These are phyloP conservation scores for Chiroxiphia lanceolata DNA, from an alignment of 2,797 vertebrate genomes.

Conservation along the genomic window DNA sequence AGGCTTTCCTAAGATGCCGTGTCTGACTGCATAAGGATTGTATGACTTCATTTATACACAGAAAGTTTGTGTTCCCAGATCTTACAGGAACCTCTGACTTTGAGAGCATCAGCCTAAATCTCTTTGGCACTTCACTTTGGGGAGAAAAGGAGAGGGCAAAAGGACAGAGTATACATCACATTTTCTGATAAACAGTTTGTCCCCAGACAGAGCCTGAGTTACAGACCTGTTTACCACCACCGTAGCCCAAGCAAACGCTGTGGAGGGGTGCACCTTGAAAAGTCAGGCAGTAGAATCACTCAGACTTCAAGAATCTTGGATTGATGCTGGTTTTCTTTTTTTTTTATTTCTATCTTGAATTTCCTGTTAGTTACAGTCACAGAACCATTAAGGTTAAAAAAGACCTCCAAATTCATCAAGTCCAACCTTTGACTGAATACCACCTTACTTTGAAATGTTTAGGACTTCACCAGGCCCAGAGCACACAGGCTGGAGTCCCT, in stretches of 20 bases:
- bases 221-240: no score
- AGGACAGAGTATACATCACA: fast-evolving
- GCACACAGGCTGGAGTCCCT: background rate
- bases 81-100: background rate
- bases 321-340: fast-evolving
- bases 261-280: background rate
- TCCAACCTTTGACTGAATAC: background rate
- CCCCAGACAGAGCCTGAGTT: background rate
- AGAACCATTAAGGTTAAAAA: background rate
- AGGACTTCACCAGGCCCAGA: background rate
- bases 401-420: background rate
- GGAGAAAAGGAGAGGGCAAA: background rate
- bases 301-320: background rate
- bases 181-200: background rate
- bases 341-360: background rate
- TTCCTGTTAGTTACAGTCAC: background rate
- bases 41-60: background rate
- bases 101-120: background rate
- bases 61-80: background rate
- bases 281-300: background rate
- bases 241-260: background rate
- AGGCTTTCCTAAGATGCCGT: background rate
- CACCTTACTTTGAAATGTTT: background rate
- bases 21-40: background rate
- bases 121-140: background rate